Percentiles rank a stretch among this genome's conserved stretches.
These are phyloP conservation scores for Drosophila novamexicana DNA, from an alignment of 1,140 invertebrate species.

Conservation along the genomic window DNA sequence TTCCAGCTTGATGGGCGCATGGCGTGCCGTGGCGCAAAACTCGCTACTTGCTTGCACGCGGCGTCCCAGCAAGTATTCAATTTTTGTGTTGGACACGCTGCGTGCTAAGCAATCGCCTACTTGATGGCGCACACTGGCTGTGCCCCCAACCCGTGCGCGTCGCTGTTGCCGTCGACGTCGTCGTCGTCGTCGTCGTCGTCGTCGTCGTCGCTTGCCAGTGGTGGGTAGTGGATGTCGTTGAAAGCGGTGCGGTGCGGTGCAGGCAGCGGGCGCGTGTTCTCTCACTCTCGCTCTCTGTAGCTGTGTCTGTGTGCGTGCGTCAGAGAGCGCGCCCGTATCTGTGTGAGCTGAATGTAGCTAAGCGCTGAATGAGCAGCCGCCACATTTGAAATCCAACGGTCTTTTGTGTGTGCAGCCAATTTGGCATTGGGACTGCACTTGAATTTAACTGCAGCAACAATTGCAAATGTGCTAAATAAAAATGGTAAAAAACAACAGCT, in stretches of 20 bases:
- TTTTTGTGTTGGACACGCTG: slow-evolving; percentile 37
- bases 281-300: slow-evolving; percentile 25
- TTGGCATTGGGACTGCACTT: slow-evolving; percentile 40
- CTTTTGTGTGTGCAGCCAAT: slow-evolving; percentile 37
- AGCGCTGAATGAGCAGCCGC: slow-evolving; percentile 32
- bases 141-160: slow-evolving; percentile 61
- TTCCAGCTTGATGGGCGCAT: slow-evolving; percentile 41
- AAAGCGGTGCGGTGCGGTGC: slow-evolving; percentile 23
- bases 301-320: slow-evolving; percentile 36
- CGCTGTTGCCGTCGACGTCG: slow-evolving; percentile 30
- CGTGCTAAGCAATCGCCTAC: slow-evolving; percentile 40
- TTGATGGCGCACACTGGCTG: slow-evolving; percentile 59
- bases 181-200: slow-evolving; percentile 26
- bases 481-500: slow-evolving; percentile 9
- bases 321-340: slow-evolving; percentile 19
- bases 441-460: slow-evolving; percentile 32
- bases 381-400: slow-evolving; percentile 62
- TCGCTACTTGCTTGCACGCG: slow-evolving; percentile 53
- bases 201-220: slow-evolving; percentile 53
- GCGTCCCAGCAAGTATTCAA: slow-evolving; percentile 62
- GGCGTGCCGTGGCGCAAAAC: slow-evolving; percentile 34
- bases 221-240: slow-evolving; percentile 55
- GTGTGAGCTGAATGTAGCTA: slow-evolving; percentile 58
- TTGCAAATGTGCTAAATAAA: slow-evolving; percentile 4
- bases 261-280: slow-evolving; percentile 6